A percentile compares a stretch with the other conserved stretches of the same genome.
Conservation (phyloP, 1,140 invertebrate species). For the Dysdera silvatica region DNA sequence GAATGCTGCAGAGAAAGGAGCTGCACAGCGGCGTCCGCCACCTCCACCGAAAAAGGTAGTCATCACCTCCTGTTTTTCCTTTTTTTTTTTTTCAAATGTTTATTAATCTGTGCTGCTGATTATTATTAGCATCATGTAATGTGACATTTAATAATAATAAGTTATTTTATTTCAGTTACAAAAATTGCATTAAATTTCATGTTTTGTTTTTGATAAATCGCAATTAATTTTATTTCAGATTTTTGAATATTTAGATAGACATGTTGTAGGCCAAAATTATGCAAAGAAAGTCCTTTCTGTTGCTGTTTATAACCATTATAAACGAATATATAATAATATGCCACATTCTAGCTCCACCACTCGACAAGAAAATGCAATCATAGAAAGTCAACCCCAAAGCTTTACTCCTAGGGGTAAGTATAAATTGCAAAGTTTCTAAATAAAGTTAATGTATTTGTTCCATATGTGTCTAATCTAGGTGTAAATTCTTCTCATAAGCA, state of each 20-base stretch:
- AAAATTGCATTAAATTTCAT: background rate
- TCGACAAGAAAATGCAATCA: constrained; percentile 41
- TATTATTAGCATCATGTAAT: background rate
- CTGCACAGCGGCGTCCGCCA: constrained; percentile 66
- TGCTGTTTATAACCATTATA: constrained; percentile 98
- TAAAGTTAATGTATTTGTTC: background rate
- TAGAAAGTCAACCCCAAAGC: constrained; percentile 58
- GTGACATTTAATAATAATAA: background rate
- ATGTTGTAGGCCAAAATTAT: constrained; percentile 96
- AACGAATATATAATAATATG: constrained; percentile 90
- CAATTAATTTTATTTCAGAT: constrained; percentile 55
- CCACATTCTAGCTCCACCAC: constrained; percentile 47
- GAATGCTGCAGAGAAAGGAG: constrained; percentile 53
- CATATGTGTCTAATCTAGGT: constrained; percentile 5
- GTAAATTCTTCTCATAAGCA: too few relatives aligned
- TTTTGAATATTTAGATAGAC: constrained; percentile 87
- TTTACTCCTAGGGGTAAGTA: constrained; percentile 63
- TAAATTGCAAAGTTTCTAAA: background rate
- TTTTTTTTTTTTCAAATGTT: too few relatives aligned
- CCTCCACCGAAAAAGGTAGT: constrained; percentile 81
- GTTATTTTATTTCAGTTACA: background rate
- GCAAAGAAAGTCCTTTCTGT: constrained; percentile 98
- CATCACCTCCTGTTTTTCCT: constrained; percentile 4
- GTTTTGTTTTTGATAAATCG: background rate
- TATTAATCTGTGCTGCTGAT: background rate